These are phyloP conservation scores for Hylomyscus alleni DNA, from an alignment of 2,797 vertebrate species.

Conservation along the genomic window DNA sequence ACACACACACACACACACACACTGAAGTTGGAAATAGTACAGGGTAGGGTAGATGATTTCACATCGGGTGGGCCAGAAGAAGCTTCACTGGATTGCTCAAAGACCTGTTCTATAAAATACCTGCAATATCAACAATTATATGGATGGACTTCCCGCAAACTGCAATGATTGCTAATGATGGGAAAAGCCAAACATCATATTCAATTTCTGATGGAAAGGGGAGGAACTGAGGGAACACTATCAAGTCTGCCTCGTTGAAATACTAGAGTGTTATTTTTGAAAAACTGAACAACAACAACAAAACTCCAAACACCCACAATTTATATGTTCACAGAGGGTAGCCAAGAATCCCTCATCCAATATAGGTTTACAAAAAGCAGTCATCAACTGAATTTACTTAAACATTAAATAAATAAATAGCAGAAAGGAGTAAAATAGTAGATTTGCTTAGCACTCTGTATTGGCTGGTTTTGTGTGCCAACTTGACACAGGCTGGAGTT, in stretches of 20 bases:
- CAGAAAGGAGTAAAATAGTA: constrained; percentile 36
- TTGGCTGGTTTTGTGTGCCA: too few relatives aligned
- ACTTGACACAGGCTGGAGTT: too few relatives aligned
- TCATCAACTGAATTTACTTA: constrained; percentile 63
- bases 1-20: background rate
- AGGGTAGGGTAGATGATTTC: constrained; percentile 60
- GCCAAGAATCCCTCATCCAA: constrained; percentile 25
- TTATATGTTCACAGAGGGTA: constrained; percentile 57
- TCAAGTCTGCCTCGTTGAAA: constrained; percentile 65
- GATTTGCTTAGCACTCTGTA: background rate
- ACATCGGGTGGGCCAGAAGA: constrained; percentile 67
- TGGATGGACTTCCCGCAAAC: constrained; percentile 66
- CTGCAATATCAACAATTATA: constrained; percentile 68
- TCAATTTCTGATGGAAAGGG: constrained; percentile 75
- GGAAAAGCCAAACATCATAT: constrained; percentile 72
- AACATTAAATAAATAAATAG: constrained; percentile 57
- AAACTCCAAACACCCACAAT: background rate
- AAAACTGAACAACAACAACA: constrained; percentile 30
- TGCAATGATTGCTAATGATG: constrained; percentile 65
- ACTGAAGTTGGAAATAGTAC: constrained; percentile 51
- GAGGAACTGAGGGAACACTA: constrained; percentile 60
- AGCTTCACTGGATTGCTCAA: constrained; percentile 62
- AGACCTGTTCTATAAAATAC: constrained; percentile 61
- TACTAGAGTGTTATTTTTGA: constrained; percentile 68
- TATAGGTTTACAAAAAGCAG: constrained; percentile 37